Conservation (phyloP, 2,888 invertebrate species). For the Xestoiulus laeticollis region DNA sequence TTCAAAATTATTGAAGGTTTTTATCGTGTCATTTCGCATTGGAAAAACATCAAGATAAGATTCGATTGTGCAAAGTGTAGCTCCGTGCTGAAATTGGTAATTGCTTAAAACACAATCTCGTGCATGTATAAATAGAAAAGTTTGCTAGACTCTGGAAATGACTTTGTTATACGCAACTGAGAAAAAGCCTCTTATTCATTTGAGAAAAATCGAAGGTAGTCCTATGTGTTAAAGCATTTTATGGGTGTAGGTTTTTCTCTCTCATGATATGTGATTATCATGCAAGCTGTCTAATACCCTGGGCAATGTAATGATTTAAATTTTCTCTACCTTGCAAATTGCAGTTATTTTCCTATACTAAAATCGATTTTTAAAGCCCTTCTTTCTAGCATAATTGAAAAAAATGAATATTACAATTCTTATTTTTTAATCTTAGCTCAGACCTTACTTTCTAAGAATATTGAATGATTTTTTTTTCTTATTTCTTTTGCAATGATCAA, state of each 20-base stretch:
- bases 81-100: neutral
- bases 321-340: neutral
- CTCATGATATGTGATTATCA: neutral
- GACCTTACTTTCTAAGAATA: neutral
- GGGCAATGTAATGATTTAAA: neutral
- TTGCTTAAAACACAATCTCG: neutral
- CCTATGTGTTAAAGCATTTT: neutral
- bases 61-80: neutral
- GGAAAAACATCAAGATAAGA: neutral
- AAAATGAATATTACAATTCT: neutral
- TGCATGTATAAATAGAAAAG: neutral
- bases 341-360: slow-evolving; percentile 1
- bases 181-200: neutral
- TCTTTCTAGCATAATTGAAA: neutral
- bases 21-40: neutral
- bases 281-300: neutral
- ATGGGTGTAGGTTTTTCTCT: neutral
- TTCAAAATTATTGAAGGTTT: neutral
- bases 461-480: neutral
- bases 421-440: slow-evolving; percentile 9
- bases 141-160: neutral
- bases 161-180: neutral
- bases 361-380: slow-evolving; percentile 8
- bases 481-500: neutral
- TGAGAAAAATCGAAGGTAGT: neutral